Conservation (phyloP, 2,888 invertebrate genomes). For the Trachelus stipa region DNA sequence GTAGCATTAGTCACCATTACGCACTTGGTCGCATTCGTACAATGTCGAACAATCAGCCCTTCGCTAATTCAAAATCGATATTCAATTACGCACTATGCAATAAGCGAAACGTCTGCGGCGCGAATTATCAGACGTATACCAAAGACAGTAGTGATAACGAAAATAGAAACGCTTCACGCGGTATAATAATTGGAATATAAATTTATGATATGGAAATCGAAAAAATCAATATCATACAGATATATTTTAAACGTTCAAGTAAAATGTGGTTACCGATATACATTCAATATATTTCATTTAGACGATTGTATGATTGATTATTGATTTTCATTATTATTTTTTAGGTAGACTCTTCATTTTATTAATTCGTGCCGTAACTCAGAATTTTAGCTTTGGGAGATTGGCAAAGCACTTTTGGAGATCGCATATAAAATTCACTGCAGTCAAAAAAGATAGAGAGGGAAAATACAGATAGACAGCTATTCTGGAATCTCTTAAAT, state of each 20-base stretch:
- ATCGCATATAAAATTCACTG: background rate
- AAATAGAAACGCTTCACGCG: background rate
- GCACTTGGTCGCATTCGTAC: background rate
- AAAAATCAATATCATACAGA: background rate
- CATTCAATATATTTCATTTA: conserved; percentile 36
- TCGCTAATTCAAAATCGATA: background rate
- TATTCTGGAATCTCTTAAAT: conserved; percentile 35
- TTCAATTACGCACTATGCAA: background rate
- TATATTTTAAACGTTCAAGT: background rate
- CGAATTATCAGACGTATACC: background rate
- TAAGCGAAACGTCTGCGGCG: background rate
- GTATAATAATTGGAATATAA: background rate
- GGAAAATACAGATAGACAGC: background rate
- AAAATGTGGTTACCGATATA: background rate
- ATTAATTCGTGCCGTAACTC: background rate
- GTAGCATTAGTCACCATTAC: background rate
- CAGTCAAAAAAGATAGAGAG: background rate
- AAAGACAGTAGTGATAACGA: background rate
- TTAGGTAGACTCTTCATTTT: background rate
- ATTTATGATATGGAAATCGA: background rate
- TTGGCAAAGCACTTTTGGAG: background rate
- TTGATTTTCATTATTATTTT: background rate
- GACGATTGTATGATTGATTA: conserved; percentile 19
- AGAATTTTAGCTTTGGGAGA: background rate
- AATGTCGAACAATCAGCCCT: background rate